Evolutionary conservation across 2,888 invertebrate genomes (phyloP).

Genomic region (Sympetrum striolatum): DNA sequence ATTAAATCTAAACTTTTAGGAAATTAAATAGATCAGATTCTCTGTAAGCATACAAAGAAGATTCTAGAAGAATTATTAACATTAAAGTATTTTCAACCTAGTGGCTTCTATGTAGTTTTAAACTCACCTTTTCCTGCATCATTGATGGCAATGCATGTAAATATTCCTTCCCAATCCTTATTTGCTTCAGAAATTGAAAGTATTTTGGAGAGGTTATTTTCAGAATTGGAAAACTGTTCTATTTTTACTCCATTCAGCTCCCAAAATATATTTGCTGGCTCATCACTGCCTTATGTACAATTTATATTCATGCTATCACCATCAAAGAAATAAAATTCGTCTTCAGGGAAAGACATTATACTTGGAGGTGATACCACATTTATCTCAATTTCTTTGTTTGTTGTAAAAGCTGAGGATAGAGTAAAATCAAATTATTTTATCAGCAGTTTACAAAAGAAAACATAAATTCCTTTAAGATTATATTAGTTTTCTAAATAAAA

Average conservation of each 20-base stretch:
- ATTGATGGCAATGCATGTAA: conserved; percentile 66
- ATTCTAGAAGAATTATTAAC: neutral
- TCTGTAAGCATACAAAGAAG: too few relatives aligned
- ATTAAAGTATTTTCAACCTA: conserved; percentile 58
- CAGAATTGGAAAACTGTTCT: neutral
- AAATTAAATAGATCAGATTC: too few relatives aligned
- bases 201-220: neutral
- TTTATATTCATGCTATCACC: neutral
- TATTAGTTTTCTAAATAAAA: too few relatives aligned
- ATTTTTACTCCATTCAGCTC: conserved; percentile 1
- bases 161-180: conserved; percentile 59
- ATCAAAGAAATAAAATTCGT: neutral
- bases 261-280: conserved; percentile 12
- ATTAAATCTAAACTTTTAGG: too few relatives aligned
- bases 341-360: neutral
- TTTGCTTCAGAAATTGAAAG: conserved; percentile 8
- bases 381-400: conserved; percentile 2
- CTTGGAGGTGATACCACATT: neutral
- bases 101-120: conserved; percentile 56
- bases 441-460: too few relatives aligned
- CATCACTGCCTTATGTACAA: neutral
- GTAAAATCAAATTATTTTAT: neutral
- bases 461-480: too few relatives aligned
- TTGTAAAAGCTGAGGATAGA: conserved; percentile 4
- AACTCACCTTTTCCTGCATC: conserved; percentile 60